Percentiles rank a stretch among this genome's conserved stretches.
Evolutionary conservation across 2,113 vertebrate species (phyloP).

Genomic region (Hippocampus guttulatus): DNA sequence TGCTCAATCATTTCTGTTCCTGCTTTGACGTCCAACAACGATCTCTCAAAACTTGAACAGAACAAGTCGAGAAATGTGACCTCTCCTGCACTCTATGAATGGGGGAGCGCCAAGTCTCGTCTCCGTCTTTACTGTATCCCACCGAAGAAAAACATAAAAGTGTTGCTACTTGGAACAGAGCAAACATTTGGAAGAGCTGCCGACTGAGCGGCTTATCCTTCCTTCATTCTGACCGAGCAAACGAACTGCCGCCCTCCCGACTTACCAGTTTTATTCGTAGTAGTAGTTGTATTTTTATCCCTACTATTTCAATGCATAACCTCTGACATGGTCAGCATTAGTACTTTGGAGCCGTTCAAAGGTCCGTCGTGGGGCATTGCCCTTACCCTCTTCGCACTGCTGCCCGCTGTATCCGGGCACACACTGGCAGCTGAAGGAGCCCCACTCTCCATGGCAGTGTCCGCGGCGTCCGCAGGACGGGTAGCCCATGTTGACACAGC

Average conservation of each 20-base stretch:
- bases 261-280: not conserved
- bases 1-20: not conserved
- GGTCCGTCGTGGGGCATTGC: not conserved
- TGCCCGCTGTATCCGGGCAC: slow-evolving; percentile 76
- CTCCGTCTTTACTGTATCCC: not conserved
- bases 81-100: not conserved
- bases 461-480: slow-evolving; percentile 79
- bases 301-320: too few species aligned
- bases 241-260: too few species aligned
- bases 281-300: too few species aligned
- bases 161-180: not conserved
- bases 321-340: not conserved
- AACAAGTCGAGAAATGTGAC: not conserved
- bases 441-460: slow-evolving; percentile 80
- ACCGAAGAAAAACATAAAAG: not conserved
- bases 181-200: not conserved
- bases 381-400: slow-evolving; percentile 81
- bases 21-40: not conserved
- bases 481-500: slow-evolving; percentile 79
- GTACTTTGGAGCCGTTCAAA: not conserved
- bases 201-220: too few species aligned
- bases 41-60: not conserved
- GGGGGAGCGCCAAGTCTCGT: too few species aligned
- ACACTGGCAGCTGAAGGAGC: slow-evolving; percentile 82
- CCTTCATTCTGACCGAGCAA: too few species aligned